phyloP scores from a whole-genome alignment of 1,140 invertebrate genomes.

The Calliphora vicina region DNA sequence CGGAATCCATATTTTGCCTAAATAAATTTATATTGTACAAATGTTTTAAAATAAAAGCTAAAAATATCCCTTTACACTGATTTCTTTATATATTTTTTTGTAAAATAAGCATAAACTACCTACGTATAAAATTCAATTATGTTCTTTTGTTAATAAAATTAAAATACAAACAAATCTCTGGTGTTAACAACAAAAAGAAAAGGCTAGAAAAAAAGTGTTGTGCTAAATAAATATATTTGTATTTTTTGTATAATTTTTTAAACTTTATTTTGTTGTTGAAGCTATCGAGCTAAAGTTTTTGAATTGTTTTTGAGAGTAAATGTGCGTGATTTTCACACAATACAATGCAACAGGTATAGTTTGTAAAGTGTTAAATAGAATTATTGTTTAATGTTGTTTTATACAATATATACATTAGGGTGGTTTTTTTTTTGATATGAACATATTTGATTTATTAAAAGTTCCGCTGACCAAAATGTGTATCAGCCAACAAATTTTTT shows the following conservation, averaged over 20 bases:
- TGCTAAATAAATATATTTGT: neutral
- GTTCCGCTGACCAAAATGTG: too few species aligned
- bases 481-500: too few species aligned
- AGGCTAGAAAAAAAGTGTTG: neutral
- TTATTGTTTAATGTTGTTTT: neutral
- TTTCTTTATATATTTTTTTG: too few species aligned
- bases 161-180: neutral
- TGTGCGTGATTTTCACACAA: neutral
- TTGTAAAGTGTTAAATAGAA: slow-evolving; percentile 19
- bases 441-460: too few species aligned
- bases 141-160: neutral
- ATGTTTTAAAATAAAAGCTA: too few species aligned
- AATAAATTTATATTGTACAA: too few species aligned
- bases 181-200: neutral
- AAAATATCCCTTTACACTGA: too few species aligned
- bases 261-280: neutral
- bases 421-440: too few species aligned
- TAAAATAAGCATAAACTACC: too few species aligned
- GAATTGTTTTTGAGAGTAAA: neutral
- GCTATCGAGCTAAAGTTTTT: neutral
- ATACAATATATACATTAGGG: too few species aligned
- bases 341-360: neutral
- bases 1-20: too few species aligned
- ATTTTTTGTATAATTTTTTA: neutral
- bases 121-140: neutral